Percentiles rank a stretch among this genome's conserved stretches.
Conservation (phyloP, 2,113 vertebrate genomes). For the Scytalopus superciliaris region DNA sequence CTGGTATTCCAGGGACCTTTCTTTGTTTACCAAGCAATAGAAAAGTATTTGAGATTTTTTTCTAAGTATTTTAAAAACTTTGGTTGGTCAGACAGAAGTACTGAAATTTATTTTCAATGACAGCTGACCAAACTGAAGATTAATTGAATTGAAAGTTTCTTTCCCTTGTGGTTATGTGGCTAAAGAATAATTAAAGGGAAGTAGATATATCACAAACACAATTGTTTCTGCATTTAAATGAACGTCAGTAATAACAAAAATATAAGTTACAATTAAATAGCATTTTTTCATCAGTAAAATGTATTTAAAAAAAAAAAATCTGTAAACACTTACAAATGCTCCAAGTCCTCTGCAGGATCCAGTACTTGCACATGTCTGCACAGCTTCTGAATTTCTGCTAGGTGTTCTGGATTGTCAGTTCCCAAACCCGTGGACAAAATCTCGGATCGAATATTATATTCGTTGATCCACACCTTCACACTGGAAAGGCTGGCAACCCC, state of each 20-base stretch:
- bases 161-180: not conserved
- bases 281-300: not conserved
- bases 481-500: slow-evolving; percentile 73
- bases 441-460: slow-evolving; percentile 84
- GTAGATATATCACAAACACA: not conserved
- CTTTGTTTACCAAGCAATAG: not conserved
- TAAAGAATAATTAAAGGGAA: not conserved
- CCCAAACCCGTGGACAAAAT: slow-evolving; percentile 86
- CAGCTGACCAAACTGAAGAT: not conserved
- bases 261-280: not conserved
- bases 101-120: not conserved
- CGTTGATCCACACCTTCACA: slow-evolving; percentile 79
- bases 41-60: not conserved
- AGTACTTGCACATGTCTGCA: not conserved
- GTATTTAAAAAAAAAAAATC: not conserved
- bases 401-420: slow-evolving; percentile 80
- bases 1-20: not conserved
- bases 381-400: slow-evolving; percentile 73
- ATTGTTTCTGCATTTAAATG: not conserved
- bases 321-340: slow-evolving; percentile 51
- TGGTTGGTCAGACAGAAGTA: not conserved
- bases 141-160: not conserved
- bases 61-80: not conserved
- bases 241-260: not conserved
- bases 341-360: not conserved